A percentile compares a stretch with the other conserved stretches of the same genome.
Conservation (phyloP, 2,113 vertebrate species). For the Sphaerodactylus townsendi region DNA sequence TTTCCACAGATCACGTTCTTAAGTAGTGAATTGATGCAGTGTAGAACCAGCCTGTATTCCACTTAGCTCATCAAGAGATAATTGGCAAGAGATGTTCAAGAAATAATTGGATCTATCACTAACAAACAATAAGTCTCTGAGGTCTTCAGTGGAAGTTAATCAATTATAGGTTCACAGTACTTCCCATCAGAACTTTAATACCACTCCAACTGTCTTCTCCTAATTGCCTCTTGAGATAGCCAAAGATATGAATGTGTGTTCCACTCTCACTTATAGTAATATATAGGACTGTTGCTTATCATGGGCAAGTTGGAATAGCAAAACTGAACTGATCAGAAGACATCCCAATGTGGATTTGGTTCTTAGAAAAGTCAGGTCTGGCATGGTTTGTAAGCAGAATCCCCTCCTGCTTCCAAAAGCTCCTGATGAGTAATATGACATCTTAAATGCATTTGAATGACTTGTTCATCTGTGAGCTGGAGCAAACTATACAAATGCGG, state of each 20-base stretch:
- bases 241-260: background rate
- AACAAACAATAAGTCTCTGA: background rate
- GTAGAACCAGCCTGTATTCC: background rate
- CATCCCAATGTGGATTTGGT: background rate
- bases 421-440: background rate
- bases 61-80: conserved; percentile 4
- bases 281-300: background rate
- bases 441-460: background rate
- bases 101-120: background rate
- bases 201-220: background rate
- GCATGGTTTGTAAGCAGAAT: background rate
- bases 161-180: background rate
- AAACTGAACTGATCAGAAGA: background rate
- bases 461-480: background rate
- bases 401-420: background rate
- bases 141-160: background rate
- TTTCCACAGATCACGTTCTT: too few relatives aligned
- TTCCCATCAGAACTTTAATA: background rate
- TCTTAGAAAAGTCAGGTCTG: background rate
- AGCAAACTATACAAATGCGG: background rate
- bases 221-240: background rate
- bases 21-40: background rate
- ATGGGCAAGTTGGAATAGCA: background rate
- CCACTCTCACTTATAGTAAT: background rate
- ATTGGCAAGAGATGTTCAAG: too few relatives aligned